phyloP scores from a whole-genome alignment of 2,797 vertebrate genomes.

The Pteronotus mesoamericanus region DNA sequence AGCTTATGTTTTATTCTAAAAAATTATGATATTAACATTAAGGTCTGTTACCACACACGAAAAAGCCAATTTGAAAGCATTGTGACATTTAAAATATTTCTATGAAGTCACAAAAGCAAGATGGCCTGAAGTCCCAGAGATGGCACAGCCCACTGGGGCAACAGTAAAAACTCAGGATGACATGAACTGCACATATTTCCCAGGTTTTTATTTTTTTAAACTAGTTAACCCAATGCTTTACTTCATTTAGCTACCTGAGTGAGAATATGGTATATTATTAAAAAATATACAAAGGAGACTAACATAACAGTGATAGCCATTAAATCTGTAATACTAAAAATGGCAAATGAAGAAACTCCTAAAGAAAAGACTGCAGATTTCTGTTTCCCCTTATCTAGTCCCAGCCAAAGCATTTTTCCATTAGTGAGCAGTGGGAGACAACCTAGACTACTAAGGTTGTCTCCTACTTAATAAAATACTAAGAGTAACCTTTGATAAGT shows the following conservation, averaged over 20 bases:
- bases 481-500: not conserved
- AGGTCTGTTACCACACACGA: not conserved
- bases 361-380: not conserved
- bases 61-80: not conserved
- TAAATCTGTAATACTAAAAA: not conserved
- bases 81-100: not conserved
- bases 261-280: not conserved
- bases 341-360: not conserved
- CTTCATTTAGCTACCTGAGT: not conserved
- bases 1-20: conserved; percentile 26
- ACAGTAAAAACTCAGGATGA: not conserved
- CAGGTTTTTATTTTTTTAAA: not conserved
- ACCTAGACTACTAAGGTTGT: no score
- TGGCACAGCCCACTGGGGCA: not conserved
- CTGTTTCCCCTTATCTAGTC: not conserved
- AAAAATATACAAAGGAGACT: not conserved
- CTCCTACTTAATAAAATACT: no score
- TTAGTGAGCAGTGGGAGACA: not conserved
- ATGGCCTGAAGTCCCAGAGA: not conserved
- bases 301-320: not conserved
- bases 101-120: not conserved
- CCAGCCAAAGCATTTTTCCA: not conserved
- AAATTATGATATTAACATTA: conserved; percentile 12
- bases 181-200: not conserved
- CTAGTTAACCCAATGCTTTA: not conserved